These are phyloP conservation scores for Characodon lateralis DNA, from an alignment of 2,797 vertebrate genomes.

Conservation along the genomic window DNA sequence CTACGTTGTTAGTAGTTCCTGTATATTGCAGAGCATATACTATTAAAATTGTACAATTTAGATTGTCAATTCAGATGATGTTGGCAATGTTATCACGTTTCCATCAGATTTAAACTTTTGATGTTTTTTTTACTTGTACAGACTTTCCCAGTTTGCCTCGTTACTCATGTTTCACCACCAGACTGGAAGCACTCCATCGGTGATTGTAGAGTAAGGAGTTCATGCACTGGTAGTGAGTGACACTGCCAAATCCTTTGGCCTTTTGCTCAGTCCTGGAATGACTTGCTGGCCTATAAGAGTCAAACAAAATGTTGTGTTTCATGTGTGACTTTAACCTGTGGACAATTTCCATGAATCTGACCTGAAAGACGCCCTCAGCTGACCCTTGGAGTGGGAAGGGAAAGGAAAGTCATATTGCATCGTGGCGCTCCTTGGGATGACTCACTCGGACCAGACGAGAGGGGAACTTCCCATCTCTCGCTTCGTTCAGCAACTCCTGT, in stretches of 20 bases:
- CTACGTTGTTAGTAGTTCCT: not conserved
- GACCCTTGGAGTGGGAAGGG: conserved; percentile 52
- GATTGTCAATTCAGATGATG: not conserved
- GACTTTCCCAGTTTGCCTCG: conserved; percentile 19
- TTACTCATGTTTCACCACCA: conserved; percentile 49
- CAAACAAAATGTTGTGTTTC: conserved; percentile 31
- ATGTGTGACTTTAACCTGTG: conserved; percentile 26
- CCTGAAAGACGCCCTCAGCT: conserved; percentile 50
- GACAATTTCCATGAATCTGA: conserved; percentile 51
- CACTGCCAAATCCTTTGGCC: conserved; percentile 44
- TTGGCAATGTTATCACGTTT: not conserved
- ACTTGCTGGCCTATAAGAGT: conserved; percentile 26
- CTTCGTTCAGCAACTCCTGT: conserved; percentile 52
- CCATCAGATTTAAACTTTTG: conserved; percentile 1
- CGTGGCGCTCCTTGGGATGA: conserved; percentile 61
- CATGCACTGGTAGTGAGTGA: conserved; percentile 50
- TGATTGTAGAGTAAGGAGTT: conserved; percentile 58
- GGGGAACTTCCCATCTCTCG: conserved; percentile 62
- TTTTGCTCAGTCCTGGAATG: conserved; percentile 47
- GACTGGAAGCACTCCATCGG: conserved; percentile 56
- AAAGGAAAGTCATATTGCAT: conserved; percentile 72
- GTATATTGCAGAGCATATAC: not conserved
- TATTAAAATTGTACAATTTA: not conserved
- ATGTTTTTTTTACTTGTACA: conserved; percentile 14
- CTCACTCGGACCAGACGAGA: conserved; percentile 67